Evolutionary conservation across 2,888 invertebrate genomes (phyloP).

Genomic region (Lycaena phlaeas): DNA sequence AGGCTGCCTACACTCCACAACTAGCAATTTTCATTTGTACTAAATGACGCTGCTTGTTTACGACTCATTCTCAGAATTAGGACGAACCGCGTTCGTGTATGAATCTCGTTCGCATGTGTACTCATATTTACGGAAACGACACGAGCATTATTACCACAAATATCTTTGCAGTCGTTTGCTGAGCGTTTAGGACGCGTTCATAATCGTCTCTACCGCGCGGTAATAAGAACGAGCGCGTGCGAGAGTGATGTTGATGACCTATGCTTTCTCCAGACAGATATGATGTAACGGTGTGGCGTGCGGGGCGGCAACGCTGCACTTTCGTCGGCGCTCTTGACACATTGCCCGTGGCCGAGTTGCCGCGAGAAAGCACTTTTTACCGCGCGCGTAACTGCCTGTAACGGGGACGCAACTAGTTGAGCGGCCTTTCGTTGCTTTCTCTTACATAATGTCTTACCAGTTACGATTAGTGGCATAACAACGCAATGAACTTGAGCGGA

Average conservation of each 20-base stretch:
- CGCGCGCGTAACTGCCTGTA: constrained; percentile 55
- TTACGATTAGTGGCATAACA: constrained; percentile 59
- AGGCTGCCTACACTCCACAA: constrained; percentile 44
- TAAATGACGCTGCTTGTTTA: constrained; percentile 61
- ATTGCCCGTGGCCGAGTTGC: constrained; percentile 71
- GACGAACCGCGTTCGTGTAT: constrained; percentile 36
- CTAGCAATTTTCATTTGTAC: constrained; percentile 63
- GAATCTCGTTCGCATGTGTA: constrained; percentile 23
- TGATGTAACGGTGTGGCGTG: constrained; percentile 54
- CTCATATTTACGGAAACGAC: constrained; percentile 27
- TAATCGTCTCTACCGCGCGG: not conserved
- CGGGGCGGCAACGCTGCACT: constrained; percentile 55
- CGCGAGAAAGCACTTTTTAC: constrained; percentile 70
- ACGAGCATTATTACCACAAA: not conserved
- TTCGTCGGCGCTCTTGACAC: constrained; percentile 71
- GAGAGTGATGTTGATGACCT: constrained; percentile 50
- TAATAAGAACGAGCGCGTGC: constrained; percentile 15
- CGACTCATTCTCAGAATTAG: constrained; percentile 55
- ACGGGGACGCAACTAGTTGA: constrained; percentile 56
- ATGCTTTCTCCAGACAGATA: constrained; percentile 62
- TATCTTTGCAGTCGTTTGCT: not conserved
- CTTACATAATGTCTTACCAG: constrained; percentile 56
- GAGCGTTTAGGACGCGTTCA: not conserved
- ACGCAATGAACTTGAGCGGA: constrained; percentile 55
- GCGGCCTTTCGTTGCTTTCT: constrained; percentile 68